A percentile compares a stretch with the other conserved stretches of the same genome.
These are phyloP conservation scores for Ptychoptera contaminata DNA, from an alignment of 2,888 invertebrate species.

Conservation along the genomic window DNA sequence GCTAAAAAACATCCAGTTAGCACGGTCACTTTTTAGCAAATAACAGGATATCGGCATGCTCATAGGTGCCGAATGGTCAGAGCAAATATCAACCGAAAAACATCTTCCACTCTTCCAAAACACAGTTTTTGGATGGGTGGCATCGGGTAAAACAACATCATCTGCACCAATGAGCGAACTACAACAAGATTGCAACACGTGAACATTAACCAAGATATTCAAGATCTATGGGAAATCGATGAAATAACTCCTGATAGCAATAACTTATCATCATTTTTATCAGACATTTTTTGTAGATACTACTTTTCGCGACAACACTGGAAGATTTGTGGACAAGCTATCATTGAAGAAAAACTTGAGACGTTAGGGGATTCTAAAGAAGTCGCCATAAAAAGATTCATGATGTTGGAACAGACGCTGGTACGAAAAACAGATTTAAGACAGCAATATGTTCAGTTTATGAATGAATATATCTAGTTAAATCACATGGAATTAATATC, in stretches of 20 bases:
- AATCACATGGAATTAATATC: constrained; percentile 1
- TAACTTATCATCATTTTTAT: not conserved
- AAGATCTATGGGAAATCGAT: not conserved
- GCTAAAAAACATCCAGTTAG: not conserved
- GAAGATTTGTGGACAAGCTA: not conserved
- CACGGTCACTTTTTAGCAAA: constrained; percentile 1
- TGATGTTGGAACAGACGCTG: too few relatives aligned
- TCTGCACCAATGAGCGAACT: too few relatives aligned
- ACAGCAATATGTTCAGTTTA: constrained; percentile 1
- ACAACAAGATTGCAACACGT: too few relatives aligned
- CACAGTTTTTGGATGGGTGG: too few relatives aligned
- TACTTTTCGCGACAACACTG: not conserved
- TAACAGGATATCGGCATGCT: constrained; percentile 2
- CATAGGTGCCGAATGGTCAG: constrained; percentile 1
- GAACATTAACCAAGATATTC: not conserved
- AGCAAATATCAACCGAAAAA: too few relatives aligned
- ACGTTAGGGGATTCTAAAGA: not conserved
- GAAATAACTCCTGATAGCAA: not conserved
- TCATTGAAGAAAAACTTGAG: not conserved
- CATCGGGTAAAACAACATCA: too few relatives aligned
- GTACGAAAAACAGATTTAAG: not conserved
- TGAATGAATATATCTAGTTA: constrained; percentile 3
- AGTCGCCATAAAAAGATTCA: not conserved
- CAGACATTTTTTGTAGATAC: not conserved
- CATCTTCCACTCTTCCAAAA: too few relatives aligned